Conservation (phyloP, 2,113 vertebrate species). For the Chaetops frenatus region DNA sequence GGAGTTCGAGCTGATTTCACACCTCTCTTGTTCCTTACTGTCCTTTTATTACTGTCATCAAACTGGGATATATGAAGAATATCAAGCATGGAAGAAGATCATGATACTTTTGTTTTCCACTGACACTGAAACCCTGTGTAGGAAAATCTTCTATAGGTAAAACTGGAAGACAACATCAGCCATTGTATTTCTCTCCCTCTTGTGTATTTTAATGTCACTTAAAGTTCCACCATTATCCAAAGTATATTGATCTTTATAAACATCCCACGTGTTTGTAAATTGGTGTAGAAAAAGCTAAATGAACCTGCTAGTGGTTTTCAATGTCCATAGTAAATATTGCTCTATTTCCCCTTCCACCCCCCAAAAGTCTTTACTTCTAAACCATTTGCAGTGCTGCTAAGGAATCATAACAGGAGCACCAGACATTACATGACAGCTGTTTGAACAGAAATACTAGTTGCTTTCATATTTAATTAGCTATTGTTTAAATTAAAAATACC, state of each 20-base stretch:
- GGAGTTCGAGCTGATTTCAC: background rate
- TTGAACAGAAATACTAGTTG: conserved; percentile 65
- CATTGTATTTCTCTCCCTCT: background rate
- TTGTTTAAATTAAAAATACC: conserved; percentile 67
- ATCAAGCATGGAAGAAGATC: background rate
- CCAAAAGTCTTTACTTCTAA: conserved; percentile 20
- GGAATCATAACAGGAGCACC: conserved; percentile 25
- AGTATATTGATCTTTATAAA: background rate
- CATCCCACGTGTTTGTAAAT: background rate
- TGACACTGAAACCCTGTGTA: background rate
- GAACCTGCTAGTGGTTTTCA: background rate
- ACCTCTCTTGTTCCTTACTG: background rate
- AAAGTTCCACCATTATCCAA: background rate
- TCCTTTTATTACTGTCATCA: background rate
- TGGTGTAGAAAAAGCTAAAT: background rate
- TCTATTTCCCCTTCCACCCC: background rate
- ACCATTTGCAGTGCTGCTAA: conserved; percentile 24
- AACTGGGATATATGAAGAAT: background rate
- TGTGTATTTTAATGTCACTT: background rate
- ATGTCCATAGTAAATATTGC: background rate
- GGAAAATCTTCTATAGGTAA: background rate
- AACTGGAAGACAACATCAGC: background rate
- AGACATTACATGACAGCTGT: conserved; percentile 63
- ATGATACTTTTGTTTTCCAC: background rate
- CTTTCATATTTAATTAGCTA: conserved; percentile 69